Conservation (phyloP, 2,888 invertebrate genomes). For the Troilus luridus region DNA sequence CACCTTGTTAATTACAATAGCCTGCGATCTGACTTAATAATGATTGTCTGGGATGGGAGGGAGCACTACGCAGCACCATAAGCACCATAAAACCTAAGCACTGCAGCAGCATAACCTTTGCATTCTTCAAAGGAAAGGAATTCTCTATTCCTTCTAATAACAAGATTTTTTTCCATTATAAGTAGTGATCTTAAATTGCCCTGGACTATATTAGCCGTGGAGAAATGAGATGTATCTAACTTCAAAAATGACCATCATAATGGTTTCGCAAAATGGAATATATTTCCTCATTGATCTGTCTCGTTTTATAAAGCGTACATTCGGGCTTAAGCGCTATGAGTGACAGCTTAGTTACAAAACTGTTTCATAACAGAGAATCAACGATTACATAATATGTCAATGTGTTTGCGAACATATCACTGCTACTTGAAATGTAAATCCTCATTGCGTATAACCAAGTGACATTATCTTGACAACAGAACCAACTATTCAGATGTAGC, state of each 20-base stretch:
- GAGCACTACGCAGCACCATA: neutral
- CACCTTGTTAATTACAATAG: constrained; percentile 21
- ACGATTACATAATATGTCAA: neutral
- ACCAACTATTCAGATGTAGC: neutral
- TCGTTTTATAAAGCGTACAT: neutral
- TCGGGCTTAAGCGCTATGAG: neutral
- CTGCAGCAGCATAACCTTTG: neutral
- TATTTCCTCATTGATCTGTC: neutral
- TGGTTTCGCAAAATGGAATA: neutral
- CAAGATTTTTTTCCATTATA: neutral
- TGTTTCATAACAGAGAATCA: neutral
- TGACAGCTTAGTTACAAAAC: neutral
- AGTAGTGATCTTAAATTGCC: neutral
- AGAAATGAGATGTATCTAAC: neutral
- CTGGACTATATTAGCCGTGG: neutral
- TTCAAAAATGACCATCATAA: neutral
- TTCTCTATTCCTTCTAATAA: neutral
- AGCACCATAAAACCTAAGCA: too few species aligned
- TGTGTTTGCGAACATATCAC: neutral
- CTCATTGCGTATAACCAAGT: neutral
- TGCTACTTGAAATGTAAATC: neutral
- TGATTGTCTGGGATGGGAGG: neutral
- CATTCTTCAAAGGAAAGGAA: neutral
- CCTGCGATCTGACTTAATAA: neutral
- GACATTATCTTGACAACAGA: neutral